Percentiles rank a stretch among this genome's conserved stretches.
Evolutionary conservation across 2,888 invertebrate genomes (phyloP).

Genomic region (Amiota communis): DNA sequence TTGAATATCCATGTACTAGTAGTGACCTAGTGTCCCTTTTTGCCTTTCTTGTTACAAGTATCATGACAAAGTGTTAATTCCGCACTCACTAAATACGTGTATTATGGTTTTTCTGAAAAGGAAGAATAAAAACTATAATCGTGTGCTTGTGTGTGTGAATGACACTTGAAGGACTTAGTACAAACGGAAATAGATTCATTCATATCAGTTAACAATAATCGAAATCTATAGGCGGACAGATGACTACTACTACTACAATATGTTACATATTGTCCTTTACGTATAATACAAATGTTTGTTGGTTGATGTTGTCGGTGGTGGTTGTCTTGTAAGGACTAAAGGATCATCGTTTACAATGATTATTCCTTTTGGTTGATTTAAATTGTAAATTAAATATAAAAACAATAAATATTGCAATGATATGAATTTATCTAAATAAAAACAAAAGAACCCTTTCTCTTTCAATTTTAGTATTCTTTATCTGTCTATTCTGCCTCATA

Average conservation of each 20-base stretch:
- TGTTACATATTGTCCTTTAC: not conserved
- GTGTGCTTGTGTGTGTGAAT: not conserved
- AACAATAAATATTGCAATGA: conserved; percentile 13
- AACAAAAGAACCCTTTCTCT: not conserved
- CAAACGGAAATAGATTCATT: conserved; percentile 44
- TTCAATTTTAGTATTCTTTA: not conserved
- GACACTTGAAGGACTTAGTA: conserved; percentile 38
- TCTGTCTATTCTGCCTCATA: not conserved
- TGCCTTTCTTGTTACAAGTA: too few relatives aligned
- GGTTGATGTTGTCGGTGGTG: not conserved
- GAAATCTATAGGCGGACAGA: too few relatives aligned
- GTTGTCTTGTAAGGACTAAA: not conserved
- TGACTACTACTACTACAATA: too few relatives aligned
- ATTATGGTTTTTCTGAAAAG: not conserved
- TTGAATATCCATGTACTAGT: too few relatives aligned
- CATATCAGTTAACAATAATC: conserved; percentile 17
- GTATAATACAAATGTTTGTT: conserved; percentile 12
- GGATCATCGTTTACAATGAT: not conserved
- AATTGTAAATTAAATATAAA: conserved; percentile 25
- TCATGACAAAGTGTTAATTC: too few relatives aligned
- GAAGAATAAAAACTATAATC: not conserved
- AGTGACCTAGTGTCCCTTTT: too few relatives aligned
- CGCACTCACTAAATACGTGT: too few relatives aligned
- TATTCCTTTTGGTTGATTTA: conserved; percentile 26
- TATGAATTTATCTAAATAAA: conserved; percentile 1